phyloP scores from a whole-genome alignment of 2,113 vertebrate genomes.

The Bothrops jararaca region DNA sequence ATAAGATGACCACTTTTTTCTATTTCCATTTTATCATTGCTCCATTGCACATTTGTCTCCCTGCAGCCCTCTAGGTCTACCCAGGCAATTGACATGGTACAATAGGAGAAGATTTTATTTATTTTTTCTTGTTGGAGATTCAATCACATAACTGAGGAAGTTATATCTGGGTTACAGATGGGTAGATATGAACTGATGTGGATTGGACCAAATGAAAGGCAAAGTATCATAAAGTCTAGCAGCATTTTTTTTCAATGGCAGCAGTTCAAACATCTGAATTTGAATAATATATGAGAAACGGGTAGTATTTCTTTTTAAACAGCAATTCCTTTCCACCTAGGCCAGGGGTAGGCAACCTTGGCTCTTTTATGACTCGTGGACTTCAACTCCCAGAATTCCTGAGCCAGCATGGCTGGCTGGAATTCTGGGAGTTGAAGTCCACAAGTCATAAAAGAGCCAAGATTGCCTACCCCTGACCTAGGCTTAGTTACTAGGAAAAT shows the following conservation, averaged over 20 bases:
- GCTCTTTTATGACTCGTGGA: too few relatives aligned
- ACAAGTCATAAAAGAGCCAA: too few relatives aligned
- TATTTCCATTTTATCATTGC: not conserved
- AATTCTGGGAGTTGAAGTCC: too few relatives aligned
- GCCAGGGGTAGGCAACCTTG: not conserved
- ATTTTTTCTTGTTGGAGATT: not conserved
- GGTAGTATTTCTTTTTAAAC: not conserved
- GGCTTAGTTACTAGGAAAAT: not conserved
- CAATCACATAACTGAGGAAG: not conserved
- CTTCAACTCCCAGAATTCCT: too few relatives aligned
- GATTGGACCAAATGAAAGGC: not conserved
- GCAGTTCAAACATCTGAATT: not conserved
- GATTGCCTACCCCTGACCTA: not conserved
- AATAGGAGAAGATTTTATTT: not conserved
- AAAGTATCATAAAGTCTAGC: not conserved
- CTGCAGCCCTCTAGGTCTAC: not conserved
- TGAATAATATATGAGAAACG: not conserved
- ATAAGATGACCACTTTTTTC: not conserved
- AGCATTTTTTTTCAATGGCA: not conserved
- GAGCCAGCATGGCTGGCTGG: too few relatives aligned
- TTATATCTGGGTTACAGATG: not conserved
- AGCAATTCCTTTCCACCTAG: not conserved
- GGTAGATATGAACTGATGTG: not conserved
- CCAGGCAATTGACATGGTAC: not conserved
- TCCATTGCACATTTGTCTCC: not conserved